Evolutionary conservation across 2,797 vertebrate species (phyloP), one percentile per base, ranked within the genome.

Genomic region (Momotus momota): DNA sequence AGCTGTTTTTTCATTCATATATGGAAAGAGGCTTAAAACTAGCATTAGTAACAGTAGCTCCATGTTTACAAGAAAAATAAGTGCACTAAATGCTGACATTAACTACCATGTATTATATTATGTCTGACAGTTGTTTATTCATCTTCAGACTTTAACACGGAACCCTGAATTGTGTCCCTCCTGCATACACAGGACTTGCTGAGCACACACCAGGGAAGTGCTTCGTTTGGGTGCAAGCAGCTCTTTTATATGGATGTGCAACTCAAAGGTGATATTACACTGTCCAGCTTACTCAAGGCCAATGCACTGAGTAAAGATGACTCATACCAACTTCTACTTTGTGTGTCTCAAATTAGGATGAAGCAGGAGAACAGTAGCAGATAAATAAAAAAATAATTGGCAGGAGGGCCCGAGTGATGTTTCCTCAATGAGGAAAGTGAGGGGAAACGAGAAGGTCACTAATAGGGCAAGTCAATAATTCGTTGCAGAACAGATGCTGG

Each of bases 81-180:
- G 12, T 26, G 23, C 23, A 61, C 10, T 55, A 72, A 43, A 72
- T 22, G 12, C 49, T 27, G 45, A 71, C 16, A 19, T 40, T 35
- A 60, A 65, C 57, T 74, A n/a, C 17, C 33, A 40, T 0, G 0
- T 29, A 14, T 38, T 9, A 69, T 3, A 2, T 41, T 58, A 60
- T 25, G 58, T 45, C 73, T 49, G 14, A 26, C 20, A n/a, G n/a
- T 14, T 49, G 15, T 65, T 86, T 66, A 61, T 78, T 93, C 64
- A 73, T 40, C 21, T 79, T 22, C 52, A 78, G 23, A 45, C 51
- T 58, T 49, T 38, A 70, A 46, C 16, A 23, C 12, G n/a, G 14
- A 75, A 41, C 33, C 31, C 67, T 77, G 41, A 77, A 54, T 35
- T 43, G 21, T 23, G 72, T 77, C 75, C 64, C 49, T 67, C 14